Conservation (phyloP, 1,140 invertebrate genomes). For the Platorchestia sp. region DNA sequence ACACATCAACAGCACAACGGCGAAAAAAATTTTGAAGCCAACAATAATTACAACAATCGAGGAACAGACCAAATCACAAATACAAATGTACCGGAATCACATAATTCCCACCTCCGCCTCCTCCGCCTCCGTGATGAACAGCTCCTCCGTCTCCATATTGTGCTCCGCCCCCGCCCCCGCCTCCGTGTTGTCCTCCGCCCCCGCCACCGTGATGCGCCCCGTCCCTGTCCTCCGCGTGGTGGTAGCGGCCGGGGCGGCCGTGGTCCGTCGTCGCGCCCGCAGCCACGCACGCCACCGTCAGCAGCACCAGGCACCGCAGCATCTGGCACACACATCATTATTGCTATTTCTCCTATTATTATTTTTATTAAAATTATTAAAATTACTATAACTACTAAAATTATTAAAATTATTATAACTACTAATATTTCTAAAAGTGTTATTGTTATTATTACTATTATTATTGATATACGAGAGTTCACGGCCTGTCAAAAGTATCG, state of each 20-base stretch:
- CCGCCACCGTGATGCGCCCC: constrained; percentile 54
- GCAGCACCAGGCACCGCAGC: background rate
- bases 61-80: too few relatives aligned
- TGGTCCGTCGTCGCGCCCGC: background rate
- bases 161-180: constrained; percentile 50
- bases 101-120: background rate
- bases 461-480: too few relatives aligned
- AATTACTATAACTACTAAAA: background rate
- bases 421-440: background rate
- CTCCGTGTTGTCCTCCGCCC: constrained; percentile 56
- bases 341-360: background rate
- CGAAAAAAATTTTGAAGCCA: too few relatives aligned
- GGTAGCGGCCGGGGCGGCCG: background rate
- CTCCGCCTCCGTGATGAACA: constrained; percentile 47
- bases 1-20: too few relatives aligned
- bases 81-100: too few relatives aligned
- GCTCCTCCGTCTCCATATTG: too few relatives aligned
- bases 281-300: background rate
- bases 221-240: constrained; percentile 58
- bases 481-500: too few relatives aligned
- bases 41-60: too few relatives aligned
- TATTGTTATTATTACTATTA: too few relatives aligned
- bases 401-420: background rate
- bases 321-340: background rate
- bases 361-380: background rate